Base-by-base conservation (phyloP, 37 sponge, comb jelly and placozoan genomes). In the Beroe ovata region DNA sequence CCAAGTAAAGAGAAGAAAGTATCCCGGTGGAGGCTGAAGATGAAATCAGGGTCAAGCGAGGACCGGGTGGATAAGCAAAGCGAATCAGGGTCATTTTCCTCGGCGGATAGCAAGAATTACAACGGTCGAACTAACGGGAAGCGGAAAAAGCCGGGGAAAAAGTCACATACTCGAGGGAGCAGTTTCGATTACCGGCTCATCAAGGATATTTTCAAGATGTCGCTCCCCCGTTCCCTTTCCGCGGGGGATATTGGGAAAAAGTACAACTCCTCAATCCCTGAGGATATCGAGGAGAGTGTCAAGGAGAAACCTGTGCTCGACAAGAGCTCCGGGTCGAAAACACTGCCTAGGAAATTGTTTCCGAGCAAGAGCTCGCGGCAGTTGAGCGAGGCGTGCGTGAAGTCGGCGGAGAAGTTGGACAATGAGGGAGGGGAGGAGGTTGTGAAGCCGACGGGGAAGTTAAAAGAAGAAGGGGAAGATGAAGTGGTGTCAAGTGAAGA, bases 211-310 rank as follows among this genome's bases (percentile, higher is more conserved):
- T 66, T 66, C 69, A 66, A 66, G 35, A 66, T 66, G 18, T 66
- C 69, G 1, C 69, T 66, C 1, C 69, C 69, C 16, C 25, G 69
- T 19, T 66, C 69, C 2, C 16, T 66, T 19, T 66, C 69, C 16
- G 69, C 69, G 11, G 69, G 69, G 69, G 69, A 66, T 29, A 29
- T 66, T 11, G 69, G 69, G 69, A 66, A 66, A 37, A 66, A 66
- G 69, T 25, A 66, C 25, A 37, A 30, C 2, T 34, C 25, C 34
- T 66, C 69, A 29, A 66, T 66, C 2, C 32, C 69, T 4, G 69
- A 66, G 34, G 36, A 11, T 18, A 30, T 66, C 18, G 69, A 66
- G 14, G 69, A 66, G 69, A 47, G 54, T 11, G 11, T 47, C 54
- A 47, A 47, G 54, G 54, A 47, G 54, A 47, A 47, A 47, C 54